Evolutionary conservation across 2,113 vertebrate genomes (phyloP), one percentile per base, ranked within the genome.

Genomic region (Amphiprion ocellaris): DNA sequence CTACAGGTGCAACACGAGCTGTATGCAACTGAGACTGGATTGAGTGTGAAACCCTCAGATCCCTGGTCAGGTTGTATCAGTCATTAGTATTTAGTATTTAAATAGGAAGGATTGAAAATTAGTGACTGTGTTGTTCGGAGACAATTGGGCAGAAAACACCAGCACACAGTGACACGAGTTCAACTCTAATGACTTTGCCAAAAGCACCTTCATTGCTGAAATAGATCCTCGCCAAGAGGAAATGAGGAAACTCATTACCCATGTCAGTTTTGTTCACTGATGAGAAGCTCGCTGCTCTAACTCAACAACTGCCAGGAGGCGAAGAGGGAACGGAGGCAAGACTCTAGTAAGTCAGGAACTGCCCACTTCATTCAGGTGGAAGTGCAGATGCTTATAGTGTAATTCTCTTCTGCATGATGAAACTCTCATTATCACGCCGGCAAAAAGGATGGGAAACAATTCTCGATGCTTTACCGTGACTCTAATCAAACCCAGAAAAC

Each of bases 181-280:
- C 6, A 65, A 23, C 63, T 53, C 74, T 85, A 77, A 86, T 65
- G 79, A 87, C 84, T 83, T 91, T 84, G 72, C 89, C 84, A 83
- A 87, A 85, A 87, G 84, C 76, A 67, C 65, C 71, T 66, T 63
- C 12, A 24, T 52, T 41, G 74, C 85, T 82, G 77, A 84, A 85
- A 91, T 74, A 82, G 74, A 74, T 80, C 65, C 50, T 73, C 1
- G 9, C 70, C 47, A 77, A 58, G 79, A 77, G 81, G 56, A 88
- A 89, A 86, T 78, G 87, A 88, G 81, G 79, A 89, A 90, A 87
- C 79, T 89, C 90, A 92, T 91, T 90, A 90, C 58, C 74, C 85
- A 16, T 80, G 90, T 93, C 86, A 87, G 64, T 87, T 89, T 72
- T 85, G 74, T 59, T 88, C 83, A 88, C 84, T 90, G 86, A 84